phyloP scores from a whole-genome alignment of 2,888 invertebrate species.

The Steinernema carpocapsae region DNA sequence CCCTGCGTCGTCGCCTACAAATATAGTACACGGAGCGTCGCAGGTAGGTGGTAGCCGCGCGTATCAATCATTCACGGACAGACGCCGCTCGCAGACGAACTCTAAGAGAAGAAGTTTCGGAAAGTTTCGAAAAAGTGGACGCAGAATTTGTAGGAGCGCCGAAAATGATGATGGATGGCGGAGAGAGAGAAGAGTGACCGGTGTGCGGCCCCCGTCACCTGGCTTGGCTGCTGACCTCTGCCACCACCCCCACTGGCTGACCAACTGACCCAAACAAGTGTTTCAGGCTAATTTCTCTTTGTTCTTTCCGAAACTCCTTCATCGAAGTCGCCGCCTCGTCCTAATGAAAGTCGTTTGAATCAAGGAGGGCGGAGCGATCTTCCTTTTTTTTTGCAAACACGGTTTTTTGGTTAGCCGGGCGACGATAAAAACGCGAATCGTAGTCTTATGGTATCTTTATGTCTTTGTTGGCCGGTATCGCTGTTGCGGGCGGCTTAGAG shows the following conservation, averaged over 20 bases:
- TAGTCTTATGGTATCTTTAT: background rate
- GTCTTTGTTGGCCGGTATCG: background rate
- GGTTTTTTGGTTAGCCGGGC: too few relatives aligned
- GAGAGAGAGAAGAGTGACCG: background rate
- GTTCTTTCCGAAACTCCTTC: too few relatives aligned
- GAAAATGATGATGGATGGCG: slow-evolving; percentile 17
- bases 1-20: slow-evolving; percentile 23
- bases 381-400: too few relatives aligned
- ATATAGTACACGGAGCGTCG: slow-evolving; percentile 23
- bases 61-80: slow-evolving; percentile 16
- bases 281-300: background rate
- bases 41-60: slow-evolving; percentile 7
- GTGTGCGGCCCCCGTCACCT: background rate
- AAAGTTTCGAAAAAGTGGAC: background rate
- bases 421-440: slow-evolving; percentile 6
- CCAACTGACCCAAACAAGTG: slow-evolving; percentile 3
- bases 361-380: background rate
- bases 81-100: background rate
- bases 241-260: background rate
- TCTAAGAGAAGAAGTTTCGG: background rate
- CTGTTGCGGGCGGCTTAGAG: slow-evolving; percentile 2
- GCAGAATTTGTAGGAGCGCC: background rate
- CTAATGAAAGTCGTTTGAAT: background rate
- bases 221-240: background rate
- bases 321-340: background rate